phyloP scores from a whole-genome alignment of 2,797 vertebrate genomes.

The Hydrophis major region DNA sequence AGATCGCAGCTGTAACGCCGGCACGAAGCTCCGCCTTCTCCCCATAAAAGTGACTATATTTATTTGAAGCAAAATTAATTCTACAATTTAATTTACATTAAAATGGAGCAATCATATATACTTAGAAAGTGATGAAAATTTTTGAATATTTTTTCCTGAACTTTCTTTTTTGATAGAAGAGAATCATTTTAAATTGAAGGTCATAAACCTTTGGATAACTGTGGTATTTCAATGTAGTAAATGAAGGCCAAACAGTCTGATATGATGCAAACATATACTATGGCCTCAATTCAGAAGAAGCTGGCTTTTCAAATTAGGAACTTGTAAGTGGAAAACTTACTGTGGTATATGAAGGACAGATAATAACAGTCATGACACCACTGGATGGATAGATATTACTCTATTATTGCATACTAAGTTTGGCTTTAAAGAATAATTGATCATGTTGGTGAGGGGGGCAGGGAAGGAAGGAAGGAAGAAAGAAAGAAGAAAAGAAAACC shows the following conservation, averaged over 20 bases:
- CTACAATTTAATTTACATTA: neutral
- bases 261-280: neutral
- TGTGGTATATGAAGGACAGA: neutral
- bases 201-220: neutral
- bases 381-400: neutral
- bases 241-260: neutral
- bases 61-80: neutral
- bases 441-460: neutral
- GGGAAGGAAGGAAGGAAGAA: too few species aligned
- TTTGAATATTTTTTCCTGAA: neutral
- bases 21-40: too few species aligned
- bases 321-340: neutral
- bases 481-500: too few species aligned
- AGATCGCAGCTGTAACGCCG: too few species aligned
- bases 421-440: neutral
- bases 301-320: neutral
- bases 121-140: neutral
- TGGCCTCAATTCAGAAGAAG: neutral
- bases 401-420: neutral
- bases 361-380: neutral
- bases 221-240: neutral
- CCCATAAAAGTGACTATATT: neutral
- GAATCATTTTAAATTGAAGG: neutral
- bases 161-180: neutral
- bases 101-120: neutral